Base-by-base conservation (phyloP, 2,888 invertebrate genomes). In the Caenorhabditis auriculariae region DNA sequence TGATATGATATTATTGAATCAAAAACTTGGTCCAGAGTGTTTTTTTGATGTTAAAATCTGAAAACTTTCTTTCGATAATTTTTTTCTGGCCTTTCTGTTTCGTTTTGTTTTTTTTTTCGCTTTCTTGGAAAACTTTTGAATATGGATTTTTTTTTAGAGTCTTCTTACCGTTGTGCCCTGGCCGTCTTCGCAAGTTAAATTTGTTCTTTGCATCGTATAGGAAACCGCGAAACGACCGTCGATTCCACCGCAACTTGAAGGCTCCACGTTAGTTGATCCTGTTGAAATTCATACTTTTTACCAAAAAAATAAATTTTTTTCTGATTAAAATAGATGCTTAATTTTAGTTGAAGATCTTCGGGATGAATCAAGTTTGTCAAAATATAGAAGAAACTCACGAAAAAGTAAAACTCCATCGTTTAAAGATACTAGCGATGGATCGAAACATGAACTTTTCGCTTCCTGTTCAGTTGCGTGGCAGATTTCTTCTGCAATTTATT, bases 381-480 rank as follows among this genome's bases (percentile, higher is more conserved):
- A 5, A 1, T 38, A 19, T n/a, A 44, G 50, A 17, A 44, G 2
- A 24, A 37, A 49, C 59, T 50, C 17, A 72, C 72, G 56, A 46
- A 74, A 74, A n/a, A 72, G 43, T 9, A 75, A 52, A 3, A 52
- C 47, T 32, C 75, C 75, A 37, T 72, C 73, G 19, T 53, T 54
- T n/a, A 67, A 45, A 2, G 67, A 59, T 23, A 74, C 67, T 0
- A 54, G 45, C 1, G 51, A 32, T 7, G 64, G 27, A 45, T 73
- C 71, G 41, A 74, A 75, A 39, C 75, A 75, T 23, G 69, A 70
- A 52, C 59, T 61, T 45, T 55, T 55, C 1, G 75, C 75, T 43
- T 68, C 66, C 17, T 60, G 55, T 15, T 65, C 60, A 15, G 52
- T 59, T 7, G 68, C 69, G 52, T 72, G 58, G 43, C 75, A 75